A percentile compares a stretch with the other conserved stretches of the same genome.
These are phyloP conservation scores for Aradus depressus DNA, from an alignment of 2,888 invertebrate species.

Conservation along the genomic window DNA sequence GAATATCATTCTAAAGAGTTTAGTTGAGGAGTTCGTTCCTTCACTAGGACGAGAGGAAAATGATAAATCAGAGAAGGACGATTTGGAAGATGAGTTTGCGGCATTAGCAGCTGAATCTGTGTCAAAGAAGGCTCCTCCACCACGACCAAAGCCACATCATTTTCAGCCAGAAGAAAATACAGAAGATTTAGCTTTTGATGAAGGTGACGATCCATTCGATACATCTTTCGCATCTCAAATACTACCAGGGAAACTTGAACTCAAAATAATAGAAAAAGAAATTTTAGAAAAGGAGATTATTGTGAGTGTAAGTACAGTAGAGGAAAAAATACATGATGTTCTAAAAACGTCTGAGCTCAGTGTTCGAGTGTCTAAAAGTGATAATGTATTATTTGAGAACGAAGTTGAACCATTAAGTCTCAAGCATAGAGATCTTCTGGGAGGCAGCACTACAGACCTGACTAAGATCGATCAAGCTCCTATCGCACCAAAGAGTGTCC, in stretches of 20 bases:
- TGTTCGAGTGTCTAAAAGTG: conserved; percentile 7
- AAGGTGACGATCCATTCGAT: conserved; percentile 69
- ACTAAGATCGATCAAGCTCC: conserved; percentile 56
- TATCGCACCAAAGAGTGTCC: conserved; percentile 35
- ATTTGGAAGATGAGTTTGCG: conserved; percentile 66
- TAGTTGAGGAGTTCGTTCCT: conserved; percentile 24
- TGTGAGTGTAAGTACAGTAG: conserved; percentile 5
- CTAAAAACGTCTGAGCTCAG: conserved; percentile 21
- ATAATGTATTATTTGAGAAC: conserved; percentile 6
- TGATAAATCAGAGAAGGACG: conserved; percentile 39
- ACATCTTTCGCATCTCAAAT: conserved; percentile 71
- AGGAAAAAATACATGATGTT: conserved; percentile 22
- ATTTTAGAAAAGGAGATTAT: conserved; percentile 36
- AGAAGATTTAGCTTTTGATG: conserved; percentile 32
- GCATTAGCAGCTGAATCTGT: conserved; percentile 66
- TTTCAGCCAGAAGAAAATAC: conserved; percentile 33
- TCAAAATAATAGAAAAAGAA: conserved; percentile 48
- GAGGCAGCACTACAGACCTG: conserved; percentile 65
- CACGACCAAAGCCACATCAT: conserved; percentile 35
- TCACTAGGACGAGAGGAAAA: neutral
- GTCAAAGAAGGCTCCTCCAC: conserved; percentile 43
- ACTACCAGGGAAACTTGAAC: conserved; percentile 51
- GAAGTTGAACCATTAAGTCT: conserved; percentile 25
- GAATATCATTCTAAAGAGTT: conserved; percentile 15
- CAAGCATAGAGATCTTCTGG: conserved; percentile 54